These are phyloP conservation scores for Flexamia atlantica DNA, from an alignment of 2,888 invertebrate genomes.

Conservation along the genomic window DNA sequence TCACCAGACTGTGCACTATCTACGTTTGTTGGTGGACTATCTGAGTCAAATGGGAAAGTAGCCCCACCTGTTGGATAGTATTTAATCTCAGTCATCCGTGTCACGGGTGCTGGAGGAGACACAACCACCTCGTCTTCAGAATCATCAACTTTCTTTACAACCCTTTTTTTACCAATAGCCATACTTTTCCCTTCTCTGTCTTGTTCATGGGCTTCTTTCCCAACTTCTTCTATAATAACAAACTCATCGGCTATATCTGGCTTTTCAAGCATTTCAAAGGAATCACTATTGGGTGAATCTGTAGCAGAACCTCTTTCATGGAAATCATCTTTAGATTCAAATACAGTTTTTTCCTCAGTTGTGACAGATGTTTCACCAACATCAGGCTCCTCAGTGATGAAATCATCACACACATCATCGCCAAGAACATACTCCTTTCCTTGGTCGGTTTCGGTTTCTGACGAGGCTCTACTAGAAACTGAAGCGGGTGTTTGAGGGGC, in stretches of 20 bases:
- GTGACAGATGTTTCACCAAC: constrained; percentile 78
- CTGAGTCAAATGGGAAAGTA: constrained; percentile 83
- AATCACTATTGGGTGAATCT: constrained; percentile 89
- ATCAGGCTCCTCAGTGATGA: constrained; percentile 78
- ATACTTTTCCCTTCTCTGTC: constrained; percentile 91
- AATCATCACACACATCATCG: constrained; percentile 78
- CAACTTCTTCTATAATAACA: constrained; percentile 92
- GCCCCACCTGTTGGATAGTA: constrained; percentile 74
- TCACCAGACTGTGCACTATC: constrained; percentile 70
- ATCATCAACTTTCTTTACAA: constrained; percentile 82
- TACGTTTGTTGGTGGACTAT: constrained; percentile 78
- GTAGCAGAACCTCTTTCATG: constrained; percentile 75
- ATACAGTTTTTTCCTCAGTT: constrained; percentile 79
- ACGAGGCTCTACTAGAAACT: constrained; percentile 81
- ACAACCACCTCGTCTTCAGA: constrained; percentile 85
- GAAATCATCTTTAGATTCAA: constrained; percentile 76
- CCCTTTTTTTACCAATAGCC: constrained; percentile 78
- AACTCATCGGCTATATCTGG: constrained; percentile 93
- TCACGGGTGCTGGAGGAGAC: constrained; percentile 82
- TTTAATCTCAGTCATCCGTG: constrained; percentile 75
- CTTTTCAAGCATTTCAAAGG: constrained; percentile 92
- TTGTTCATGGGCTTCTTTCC: constrained; percentile 89
- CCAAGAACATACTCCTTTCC: constrained; percentile 81
- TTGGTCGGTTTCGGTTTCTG: constrained; percentile 79
- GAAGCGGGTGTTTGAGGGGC: constrained; percentile 81